Evolutionary conservation across 2,888 invertebrate genomes (phyloP), one percentile per base, ranked within the genome.

Genomic region (Congeria kusceri): DNA sequence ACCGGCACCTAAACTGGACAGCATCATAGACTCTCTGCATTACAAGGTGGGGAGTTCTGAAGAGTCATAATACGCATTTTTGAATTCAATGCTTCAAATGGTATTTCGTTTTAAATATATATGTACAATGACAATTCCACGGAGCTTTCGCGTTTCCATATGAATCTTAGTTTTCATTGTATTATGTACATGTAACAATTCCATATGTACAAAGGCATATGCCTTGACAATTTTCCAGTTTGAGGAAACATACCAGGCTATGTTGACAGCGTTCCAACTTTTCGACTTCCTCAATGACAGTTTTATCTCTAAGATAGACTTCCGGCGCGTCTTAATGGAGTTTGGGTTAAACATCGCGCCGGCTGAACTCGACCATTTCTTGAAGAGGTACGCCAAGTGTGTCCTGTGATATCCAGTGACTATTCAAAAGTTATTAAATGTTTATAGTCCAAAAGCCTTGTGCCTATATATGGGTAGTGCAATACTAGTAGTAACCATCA

Each of bases 261-360:
- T 92, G 82, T 27, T 82, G 63, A 81, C 86, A 28, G 91, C 90
- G 7, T 90, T 90, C 77, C 80, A 90, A 53, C 68, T 89, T 32
- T 91, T 91, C 80, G 92, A 92, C 75, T 86, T 88, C 71, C 77
- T 88, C 29, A 84, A 86, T 64, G 90, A 91, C 71, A 88, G 87
- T 29, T 88, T 83, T 70, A 79, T 91, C 7, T 85, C 90, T 23
- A 77, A 87, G 23, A 83, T 89, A 4, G 91, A 91, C 78, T 90
- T 92, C 81, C 75, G 89, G 11, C 73, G 86, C n/a, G 90, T 91
- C 7, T 84, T 92, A 28, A 77, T 83, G 11, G 91, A 91, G 67
- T 91, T 91, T 82, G 91, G 91, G 13, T 86, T 90, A 29, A 83
- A 84, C 25, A 82, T 90, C 27, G 75, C 87, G 3, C 87, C 89